Percentiles rank a stretch among this genome's conserved stretches.
Conservation (phyloP, 2,888 invertebrate species). For the Diarsia rubi region DNA sequence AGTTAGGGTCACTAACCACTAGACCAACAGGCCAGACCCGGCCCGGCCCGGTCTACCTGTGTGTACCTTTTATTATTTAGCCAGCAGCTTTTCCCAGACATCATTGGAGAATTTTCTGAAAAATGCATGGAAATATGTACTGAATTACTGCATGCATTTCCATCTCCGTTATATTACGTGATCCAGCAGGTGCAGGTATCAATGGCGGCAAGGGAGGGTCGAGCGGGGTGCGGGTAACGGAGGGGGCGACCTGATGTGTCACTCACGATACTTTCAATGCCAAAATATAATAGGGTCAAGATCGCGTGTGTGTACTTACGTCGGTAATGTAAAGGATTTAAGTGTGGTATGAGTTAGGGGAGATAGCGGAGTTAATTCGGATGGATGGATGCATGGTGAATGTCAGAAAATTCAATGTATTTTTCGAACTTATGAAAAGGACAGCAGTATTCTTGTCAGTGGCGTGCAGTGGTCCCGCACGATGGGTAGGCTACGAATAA, state of each 20-base stretch:
- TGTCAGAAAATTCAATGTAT: background rate
- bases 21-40: too few relatives aligned
- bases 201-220: background rate
- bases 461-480: too few relatives aligned
- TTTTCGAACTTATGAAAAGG: background rate
- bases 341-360: constrained; percentile 50
- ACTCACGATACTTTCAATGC: constrained; percentile 83
- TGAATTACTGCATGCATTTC: too few relatives aligned
- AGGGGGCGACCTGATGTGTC: constrained; percentile 76
- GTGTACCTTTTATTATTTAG: too few relatives aligned
- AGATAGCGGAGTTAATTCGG: constrained; percentile 31
- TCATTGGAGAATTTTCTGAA: too few relatives aligned
- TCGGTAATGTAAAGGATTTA: constrained; percentile 69
- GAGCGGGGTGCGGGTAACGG: constrained; percentile 25
- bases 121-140: too few relatives aligned
- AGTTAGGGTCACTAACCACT: too few relatives aligned
- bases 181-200: constrained; percentile 53
- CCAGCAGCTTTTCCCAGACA: too few relatives aligned
- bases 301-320: constrained; percentile 76
- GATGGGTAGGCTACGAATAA: too few relatives aligned
- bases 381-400: background rate
- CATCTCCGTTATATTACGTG: too few relatives aligned
- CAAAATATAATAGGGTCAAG: constrained; percentile 87
- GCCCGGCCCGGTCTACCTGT: too few relatives aligned
- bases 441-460: too few relatives aligned